Evolutionary conservation across 2,888 invertebrate species (phyloP), one percentile per base, ranked within the genome.

Genomic region (Luperina testacea): DNA sequence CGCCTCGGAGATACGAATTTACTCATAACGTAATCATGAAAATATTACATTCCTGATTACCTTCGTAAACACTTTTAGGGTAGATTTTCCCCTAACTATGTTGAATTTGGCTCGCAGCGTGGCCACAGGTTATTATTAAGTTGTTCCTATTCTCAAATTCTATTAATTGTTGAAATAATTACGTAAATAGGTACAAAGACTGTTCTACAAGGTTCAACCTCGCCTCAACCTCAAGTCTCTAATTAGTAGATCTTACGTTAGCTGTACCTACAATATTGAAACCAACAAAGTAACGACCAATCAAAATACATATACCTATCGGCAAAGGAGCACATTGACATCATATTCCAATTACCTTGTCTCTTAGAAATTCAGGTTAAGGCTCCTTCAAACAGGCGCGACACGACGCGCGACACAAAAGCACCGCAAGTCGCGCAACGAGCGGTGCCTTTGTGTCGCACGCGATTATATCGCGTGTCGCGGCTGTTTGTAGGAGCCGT

Each of bases 1-100:
- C 27, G 59, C 73, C 80, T 75, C 76, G 61, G 68, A 84, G 48
- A 87, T 77, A 79, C 78, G 77, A 80, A 71, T 82, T 87, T 79
- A 71, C 77, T 85, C 72, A 71, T 69, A 79, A 78, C 63, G 74
- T 65, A 27, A 80, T 87, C 80, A 81, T 82, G 82, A 83, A 78
- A 88, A 84, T 83, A 82, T 88, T 84, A 85, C 81, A 82, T 78
- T 83, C 64, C 65, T 85, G 79, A 83, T 89, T 88, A 85, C 85
- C 70, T 70, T n/a, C 78, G 65, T 72, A 80, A 82, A 78, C 81
- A 74, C 61, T 64, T 87, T 88, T 75, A 45, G 53, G 51, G 45
- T 11, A 45, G 13, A 53, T 53, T 85, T 59, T 59, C 51, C 27
- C 2, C 13, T 61, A 61, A 70, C 27, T 48, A 48, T 53, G 15